Base-by-base conservation (phyloP, 2,113 vertebrate species). In the Jacana jacana region DNA sequence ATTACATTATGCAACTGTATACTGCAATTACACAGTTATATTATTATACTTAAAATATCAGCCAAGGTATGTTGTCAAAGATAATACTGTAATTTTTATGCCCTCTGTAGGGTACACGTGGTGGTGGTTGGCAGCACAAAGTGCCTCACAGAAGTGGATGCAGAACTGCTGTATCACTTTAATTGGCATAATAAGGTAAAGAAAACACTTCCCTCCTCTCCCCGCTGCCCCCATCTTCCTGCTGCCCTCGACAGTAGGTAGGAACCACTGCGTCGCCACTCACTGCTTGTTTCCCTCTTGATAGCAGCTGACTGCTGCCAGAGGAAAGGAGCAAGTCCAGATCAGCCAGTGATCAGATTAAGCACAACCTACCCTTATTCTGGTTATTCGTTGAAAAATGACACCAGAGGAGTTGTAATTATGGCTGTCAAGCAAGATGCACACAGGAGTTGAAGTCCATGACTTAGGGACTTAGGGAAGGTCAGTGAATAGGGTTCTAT, bases 261-360 rank as follows among this genome's bases (percentile, higher is more conserved):
- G 68, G 44, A 68, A 44, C 9, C 1, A 10, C 39, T 4, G 40
- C 20, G 44, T 7, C 42, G 22, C n/a, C 18, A 31, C 58, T 81
- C 25, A 1, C 5, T 1, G 17, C 48, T 82, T 15, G 15, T 16
- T 31, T 51, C 10, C 35, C 27, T 57, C 42, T 8, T 11, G 6
- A 9, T 7, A 63, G 68, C 66, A 60, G 61, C 5, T 1, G 33
- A 19, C 6, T 0, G 1, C 24, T 0, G 2, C 40, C 11, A 13
- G 20, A 68, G 68, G 33, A 60, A 6, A 31, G 35, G 44, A 42
- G 13, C 3, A 2, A 66, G 5, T 57, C 44, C 2, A 0, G 17
- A 40, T n/a, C 17, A 52, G 75, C 33, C 75, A 10, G 27, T 0
- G 11, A 44, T 17, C n/a, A 2, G 7, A 9, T n/a, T 44, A 31